A percentile compares a stretch with the other conserved stretches of the same genome.
These are phyloP conservation scores for Scatophagus argus DNA, from an alignment of 2,113 vertebrate species.

Conservation along the genomic window DNA sequence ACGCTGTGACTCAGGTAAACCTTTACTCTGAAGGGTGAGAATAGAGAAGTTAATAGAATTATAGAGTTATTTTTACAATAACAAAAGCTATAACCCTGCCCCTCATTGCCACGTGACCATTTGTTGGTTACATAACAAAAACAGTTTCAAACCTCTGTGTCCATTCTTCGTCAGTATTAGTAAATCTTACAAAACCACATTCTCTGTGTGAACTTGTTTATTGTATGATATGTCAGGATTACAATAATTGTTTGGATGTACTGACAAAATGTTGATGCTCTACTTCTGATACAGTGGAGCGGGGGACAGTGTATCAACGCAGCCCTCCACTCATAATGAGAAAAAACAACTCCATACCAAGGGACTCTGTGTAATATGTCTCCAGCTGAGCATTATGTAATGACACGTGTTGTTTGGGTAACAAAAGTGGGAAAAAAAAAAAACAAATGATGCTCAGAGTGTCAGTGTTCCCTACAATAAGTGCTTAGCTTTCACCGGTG, in stretches of 20 bases:
- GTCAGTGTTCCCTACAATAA: slow-evolving; percentile 5
- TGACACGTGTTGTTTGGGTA: slow-evolving; percentile 41
- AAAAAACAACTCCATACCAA: neutral
- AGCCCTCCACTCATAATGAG: neutral
- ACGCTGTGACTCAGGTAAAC: too few species aligned
- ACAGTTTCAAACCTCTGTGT: neutral
- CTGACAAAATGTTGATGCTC: neutral
- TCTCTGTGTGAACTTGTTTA: neutral
- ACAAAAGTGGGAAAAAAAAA: slow-evolving; percentile 14
- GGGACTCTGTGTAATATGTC: neutral
- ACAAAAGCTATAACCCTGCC: neutral
- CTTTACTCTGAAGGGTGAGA: too few species aligned
- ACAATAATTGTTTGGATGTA: neutral
- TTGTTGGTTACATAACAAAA: neutral
- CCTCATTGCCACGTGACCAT: neutral
- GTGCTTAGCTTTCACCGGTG: slow-evolving; percentile 10
- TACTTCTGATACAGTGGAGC: neutral
- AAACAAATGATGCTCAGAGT: slow-evolving; percentile 18
- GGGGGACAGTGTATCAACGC: neutral
- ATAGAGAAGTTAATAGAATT: too few species aligned
- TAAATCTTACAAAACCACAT: neutral
- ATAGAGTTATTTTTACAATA: too few species aligned
- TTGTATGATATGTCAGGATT: neutral
- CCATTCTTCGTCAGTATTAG: neutral
- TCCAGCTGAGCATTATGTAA: slow-evolving; percentile 43